Evolutionary conservation across 2,888 invertebrate genomes (phyloP).

Genomic region (Bombyx huttoni): DNA sequence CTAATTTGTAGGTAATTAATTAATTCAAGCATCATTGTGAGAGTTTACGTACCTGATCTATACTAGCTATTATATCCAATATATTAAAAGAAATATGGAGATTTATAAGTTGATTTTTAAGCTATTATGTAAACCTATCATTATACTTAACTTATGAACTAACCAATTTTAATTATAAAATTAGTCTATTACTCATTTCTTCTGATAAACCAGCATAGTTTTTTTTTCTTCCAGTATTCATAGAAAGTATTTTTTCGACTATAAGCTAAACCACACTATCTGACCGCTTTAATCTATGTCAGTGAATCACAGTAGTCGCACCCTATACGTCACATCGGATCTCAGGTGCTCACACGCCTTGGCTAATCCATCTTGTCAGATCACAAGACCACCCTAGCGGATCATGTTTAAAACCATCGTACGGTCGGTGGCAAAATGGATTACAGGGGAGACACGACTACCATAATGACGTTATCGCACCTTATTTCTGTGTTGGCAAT

Average conservation of each 20-base stretch:
- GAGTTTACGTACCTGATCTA: not conserved
- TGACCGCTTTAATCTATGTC: not conserved
- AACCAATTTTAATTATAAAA: too few relatives aligned
- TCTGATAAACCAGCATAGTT: too few relatives aligned
- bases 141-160: too few relatives aligned
- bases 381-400: slow-evolving; percentile 4
- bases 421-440: slow-evolving; percentile 1
- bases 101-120: not conserved
- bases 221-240: too few relatives aligned
- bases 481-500: too few relatives aligned
- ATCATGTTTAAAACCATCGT: slow-evolving; percentile 4
- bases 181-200: too few relatives aligned
- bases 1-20: not conserved
- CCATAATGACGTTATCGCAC: too few relatives aligned
- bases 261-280: too few relatives aligned
- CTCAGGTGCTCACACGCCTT: slow-evolving; percentile 5
- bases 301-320: not conserved
- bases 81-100: not conserved
- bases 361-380: slow-evolving; percentile 7
- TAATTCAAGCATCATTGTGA: not conserved
- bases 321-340: not conserved
- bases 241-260: too few relatives aligned
- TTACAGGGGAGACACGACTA: not conserved
- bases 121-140: not conserved
- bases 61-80: not conserved